Conservation (phyloP, 2,113 vertebrate genomes). For the Oryzias melastigma region DNA sequence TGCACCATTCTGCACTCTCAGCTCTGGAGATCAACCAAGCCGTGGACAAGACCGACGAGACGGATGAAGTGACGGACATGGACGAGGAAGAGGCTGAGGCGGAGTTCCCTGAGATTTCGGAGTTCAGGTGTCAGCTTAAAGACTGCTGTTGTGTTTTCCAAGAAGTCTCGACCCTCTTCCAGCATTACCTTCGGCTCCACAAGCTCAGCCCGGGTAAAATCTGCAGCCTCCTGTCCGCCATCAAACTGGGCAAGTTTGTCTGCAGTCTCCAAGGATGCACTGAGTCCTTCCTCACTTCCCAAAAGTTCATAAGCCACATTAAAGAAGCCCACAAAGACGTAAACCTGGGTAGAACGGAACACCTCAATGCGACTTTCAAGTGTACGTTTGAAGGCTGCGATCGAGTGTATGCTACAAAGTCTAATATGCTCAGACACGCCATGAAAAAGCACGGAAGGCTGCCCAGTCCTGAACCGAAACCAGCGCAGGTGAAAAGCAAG, state of each 20-base stretch:
- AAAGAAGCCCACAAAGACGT: constrained; percentile 85
- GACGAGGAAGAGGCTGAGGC: constrained; percentile 71
- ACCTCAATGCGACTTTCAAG: constrained; percentile 82
- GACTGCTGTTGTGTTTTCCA: constrained; percentile 95
- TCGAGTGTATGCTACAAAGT: constrained; percentile 90
- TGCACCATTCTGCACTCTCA: constrained; percentile 90
- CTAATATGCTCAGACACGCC: constrained; percentile 90
- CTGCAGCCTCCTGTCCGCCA: constrained; percentile 75
- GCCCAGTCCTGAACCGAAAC: constrained; percentile 86
- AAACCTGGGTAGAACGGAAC: constrained; percentile 72
- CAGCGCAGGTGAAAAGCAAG: constrained; percentile 81
- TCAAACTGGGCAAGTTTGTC: constrained; percentile 82
- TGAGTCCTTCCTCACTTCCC: constrained; percentile 81
- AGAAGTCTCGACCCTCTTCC: constrained; percentile 86
- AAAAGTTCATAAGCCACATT: constrained; percentile 86
- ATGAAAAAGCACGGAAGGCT: constrained; percentile 94
- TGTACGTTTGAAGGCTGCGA: constrained; percentile 95
- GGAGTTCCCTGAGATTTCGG: constrained; percentile 76
- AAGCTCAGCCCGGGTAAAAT: constrained; percentile 86
- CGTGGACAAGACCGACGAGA: constrained; percentile 75
- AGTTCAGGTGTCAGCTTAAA: constrained; percentile 91
- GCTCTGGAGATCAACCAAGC: constrained; percentile 83
- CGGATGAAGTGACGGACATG: constrained; percentile 72
- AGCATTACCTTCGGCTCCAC: constrained; percentile 93
- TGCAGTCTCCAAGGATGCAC: constrained; percentile 89